phyloP scores from a whole-genome alignment of 2,888 invertebrate species.

The Microctonus brassicae region DNA sequence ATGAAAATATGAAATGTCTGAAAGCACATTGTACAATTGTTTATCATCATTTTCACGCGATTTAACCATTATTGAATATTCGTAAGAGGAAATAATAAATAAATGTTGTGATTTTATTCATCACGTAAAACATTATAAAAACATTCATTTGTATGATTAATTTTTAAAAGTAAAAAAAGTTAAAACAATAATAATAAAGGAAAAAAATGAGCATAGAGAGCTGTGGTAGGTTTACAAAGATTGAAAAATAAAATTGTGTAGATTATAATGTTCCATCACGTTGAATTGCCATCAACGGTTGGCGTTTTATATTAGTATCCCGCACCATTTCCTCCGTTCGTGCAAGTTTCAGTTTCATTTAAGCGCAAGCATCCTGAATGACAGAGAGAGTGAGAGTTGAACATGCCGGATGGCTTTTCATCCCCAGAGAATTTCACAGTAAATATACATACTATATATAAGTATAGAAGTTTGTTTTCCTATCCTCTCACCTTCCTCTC shows the following conservation, averaged over 20 bases:
- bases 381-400: background rate
- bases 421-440: background rate
- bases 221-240: background rate
- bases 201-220: background rate
- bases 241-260: background rate
- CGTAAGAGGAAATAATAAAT: background rate
- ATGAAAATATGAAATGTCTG: background rate
- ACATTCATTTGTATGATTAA: constrained; percentile 2
- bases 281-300: background rate
- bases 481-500: background rate
- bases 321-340: background rate
- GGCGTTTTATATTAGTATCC: background rate
- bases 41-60: background rate
- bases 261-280: background rate
- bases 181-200: background rate
- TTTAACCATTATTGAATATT: background rate
- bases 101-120: background rate
- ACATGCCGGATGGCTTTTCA: constrained; percentile 2
- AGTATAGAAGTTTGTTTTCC: background rate
- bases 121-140: background rate
- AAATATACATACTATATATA: background rate
- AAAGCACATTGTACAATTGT: background rate
- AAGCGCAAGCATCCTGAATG: background rate
- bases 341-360: constrained; percentile 6
- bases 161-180: background rate